A percentile compares a stretch with the other conserved stretches of the same genome.
Conservation (phyloP, 1,140 invertebrate species). For the Formica selysi region DNA sequence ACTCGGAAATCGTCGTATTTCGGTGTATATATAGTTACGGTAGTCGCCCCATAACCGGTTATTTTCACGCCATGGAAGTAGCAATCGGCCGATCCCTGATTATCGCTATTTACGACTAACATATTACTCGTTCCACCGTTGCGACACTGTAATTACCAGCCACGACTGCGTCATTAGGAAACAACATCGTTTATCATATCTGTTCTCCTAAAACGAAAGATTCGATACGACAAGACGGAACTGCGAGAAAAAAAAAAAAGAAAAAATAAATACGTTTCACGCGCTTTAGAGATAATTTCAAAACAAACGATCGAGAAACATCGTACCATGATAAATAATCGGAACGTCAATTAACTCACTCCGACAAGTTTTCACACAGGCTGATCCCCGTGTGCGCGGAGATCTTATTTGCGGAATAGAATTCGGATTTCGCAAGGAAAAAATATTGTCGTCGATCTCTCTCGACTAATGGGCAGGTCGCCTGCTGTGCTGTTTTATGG, state of each 20-base stretch:
- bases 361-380: neutral
- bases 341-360: neutral
- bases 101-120: neutral
- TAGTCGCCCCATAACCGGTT: neutral
- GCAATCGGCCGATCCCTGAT: conserved; percentile 12
- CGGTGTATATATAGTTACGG: neutral
- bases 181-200: neutral
- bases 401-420: neutral
- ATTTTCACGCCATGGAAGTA: conserved; percentile 13
- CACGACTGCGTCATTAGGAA: conserved; percentile 2
- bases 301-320: neutral
- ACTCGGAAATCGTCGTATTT: neutral
- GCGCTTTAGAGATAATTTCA: neutral
- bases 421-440: conserved; percentile 18
- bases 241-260: neutral
- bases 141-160: conserved; percentile 5
- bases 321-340: neutral
- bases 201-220: conserved; percentile 22
- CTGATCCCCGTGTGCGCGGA: neutral
- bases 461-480: neutral
- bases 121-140: conserved; percentile 33
- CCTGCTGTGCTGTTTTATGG: conserved; percentile 2
- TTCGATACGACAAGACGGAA: neutral
- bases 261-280: conserved; percentile 1
- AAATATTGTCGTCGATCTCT: neutral